Evolutionary conservation across 1,140 invertebrate genomes (phyloP), one percentile per base, ranked within the genome.

Genomic region (Acromyrmex charruanus): DNA sequence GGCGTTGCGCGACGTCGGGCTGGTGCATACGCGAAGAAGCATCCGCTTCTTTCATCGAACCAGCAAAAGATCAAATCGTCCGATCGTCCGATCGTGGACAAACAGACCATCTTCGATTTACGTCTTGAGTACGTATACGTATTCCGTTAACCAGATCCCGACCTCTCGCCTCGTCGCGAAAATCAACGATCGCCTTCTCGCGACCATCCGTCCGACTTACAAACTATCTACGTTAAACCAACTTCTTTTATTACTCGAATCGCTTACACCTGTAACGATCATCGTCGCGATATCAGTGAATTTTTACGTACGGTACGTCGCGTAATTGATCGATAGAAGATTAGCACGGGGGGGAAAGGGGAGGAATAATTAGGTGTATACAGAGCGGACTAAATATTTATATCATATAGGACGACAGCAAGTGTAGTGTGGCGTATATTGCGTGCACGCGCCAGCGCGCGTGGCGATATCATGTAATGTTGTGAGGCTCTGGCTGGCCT

Each of bases 181-280:
- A 12, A 59, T 39, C 59, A 86, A 79, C 87, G 74, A 79, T 51
- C 82, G 88, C 82, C 61, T 75, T 75, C 93, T 95, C 94, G 94
- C 93, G 94, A 94, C 94, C 94, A 90, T 94, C 92, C 89, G 93
- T 93, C 93, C 93, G 86, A 69, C 91, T 93, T 92, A 92, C 71
- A 74, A 88, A 88, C 92, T 92, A 93, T 89, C 94, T 94, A 94
- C 91, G 91, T 90, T 81, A 92, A 92, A 92, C 91, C 89, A 85
- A 61, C 69, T 84, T 89, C 63, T 59, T 68, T 92, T 91, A 90
- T 92, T 93, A 88, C 87, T 91, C 89, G 87, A 90, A 81, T 87
- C 90, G 87, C 89, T 91, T 91, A 91, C 59, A 91, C 79, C 58
- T 85, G 74, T 91, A 91, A 89, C 87, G 88, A 88, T 89, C 88